These are phyloP conservation scores for Manis javanica DNA, from an alignment of 2,797 vertebrate genomes.

Conservation along the genomic window DNA sequence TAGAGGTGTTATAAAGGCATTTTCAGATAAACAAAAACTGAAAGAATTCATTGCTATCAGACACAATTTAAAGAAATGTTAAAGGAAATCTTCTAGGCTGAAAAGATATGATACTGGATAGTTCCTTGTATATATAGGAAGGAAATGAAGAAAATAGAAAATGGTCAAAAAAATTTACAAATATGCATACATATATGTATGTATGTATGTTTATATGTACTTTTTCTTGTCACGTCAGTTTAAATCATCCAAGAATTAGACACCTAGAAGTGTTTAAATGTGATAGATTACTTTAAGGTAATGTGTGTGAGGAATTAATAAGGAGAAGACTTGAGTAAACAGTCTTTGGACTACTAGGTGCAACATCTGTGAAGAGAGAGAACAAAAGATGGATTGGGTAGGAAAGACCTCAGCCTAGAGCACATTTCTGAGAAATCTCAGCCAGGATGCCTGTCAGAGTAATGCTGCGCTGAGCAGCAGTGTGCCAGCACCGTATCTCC, in stretches of 20 bases:
- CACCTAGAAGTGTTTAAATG: neutral
- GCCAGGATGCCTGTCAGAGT: no score
- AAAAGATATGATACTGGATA: neutral
- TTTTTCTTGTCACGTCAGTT: neutral
- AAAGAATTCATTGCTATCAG: neutral
- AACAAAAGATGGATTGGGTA: neutral
- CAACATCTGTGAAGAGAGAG: neutral
- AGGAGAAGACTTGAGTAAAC: neutral
- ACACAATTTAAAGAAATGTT: neutral
- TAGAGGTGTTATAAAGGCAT: neutral
- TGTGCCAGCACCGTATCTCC: fast-evolving
- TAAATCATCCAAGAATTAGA: neutral
- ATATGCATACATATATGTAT: no score
- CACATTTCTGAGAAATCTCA: neutral
- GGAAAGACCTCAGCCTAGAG: neutral
- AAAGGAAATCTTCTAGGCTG: neutral
- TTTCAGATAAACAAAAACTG: slow-evolving; percentile 21
- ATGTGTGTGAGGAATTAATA: neutral
- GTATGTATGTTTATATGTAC: neutral
- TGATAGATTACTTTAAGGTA: neutral
- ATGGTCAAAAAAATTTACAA: neutral
- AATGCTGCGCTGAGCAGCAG: neutral
- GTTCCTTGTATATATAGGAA: neutral
- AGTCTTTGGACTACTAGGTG: neutral
- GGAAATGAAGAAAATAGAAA: neutral